These are phyloP conservation scores for Centropus bengalensis DNA, from an alignment of 2,113 vertebrate species.

Conservation along the genomic window DNA sequence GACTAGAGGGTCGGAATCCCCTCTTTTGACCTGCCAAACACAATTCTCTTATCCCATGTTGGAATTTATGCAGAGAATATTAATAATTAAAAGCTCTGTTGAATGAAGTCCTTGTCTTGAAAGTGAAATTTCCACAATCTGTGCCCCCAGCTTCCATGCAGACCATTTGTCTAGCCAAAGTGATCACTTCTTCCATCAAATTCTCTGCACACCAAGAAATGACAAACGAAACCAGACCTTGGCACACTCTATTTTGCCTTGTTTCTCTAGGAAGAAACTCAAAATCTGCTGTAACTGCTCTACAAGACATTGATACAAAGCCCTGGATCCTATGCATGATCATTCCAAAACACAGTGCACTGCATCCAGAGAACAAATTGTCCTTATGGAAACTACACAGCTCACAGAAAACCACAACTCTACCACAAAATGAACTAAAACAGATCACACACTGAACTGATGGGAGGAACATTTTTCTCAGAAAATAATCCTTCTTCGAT, in stretches of 20 bases:
- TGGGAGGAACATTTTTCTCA: neutral
- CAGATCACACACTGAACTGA: neutral
- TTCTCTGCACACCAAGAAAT: neutral
- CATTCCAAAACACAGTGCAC: neutral
- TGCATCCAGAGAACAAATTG: neutral
- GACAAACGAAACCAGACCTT: slow-evolving; percentile 37
- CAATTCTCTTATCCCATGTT: neutral
- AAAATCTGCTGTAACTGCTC: neutral
- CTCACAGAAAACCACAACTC: slow-evolving; percentile 22
- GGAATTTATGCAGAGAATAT: neutral
- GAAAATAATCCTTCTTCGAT: neutral
- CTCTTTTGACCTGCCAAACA: too few species aligned
- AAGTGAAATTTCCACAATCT: neutral
- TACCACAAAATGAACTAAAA: slow-evolving; percentile 10
- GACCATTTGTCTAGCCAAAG: neutral
- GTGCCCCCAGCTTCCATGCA: neutral
- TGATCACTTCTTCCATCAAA: slow-evolving; percentile 1
- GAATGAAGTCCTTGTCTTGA: neutral
- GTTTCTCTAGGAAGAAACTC: slow-evolving; percentile 48
- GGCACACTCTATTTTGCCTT: neutral
- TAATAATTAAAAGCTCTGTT: neutral
- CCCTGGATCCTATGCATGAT: neutral
- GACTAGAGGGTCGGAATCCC: too few species aligned
- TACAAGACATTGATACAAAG: neutral
- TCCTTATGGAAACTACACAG: slow-evolving; percentile 12